Conservation (phyloP, 1,140 invertebrate genomes). For the Hylaeus volcanicus region DNA sequence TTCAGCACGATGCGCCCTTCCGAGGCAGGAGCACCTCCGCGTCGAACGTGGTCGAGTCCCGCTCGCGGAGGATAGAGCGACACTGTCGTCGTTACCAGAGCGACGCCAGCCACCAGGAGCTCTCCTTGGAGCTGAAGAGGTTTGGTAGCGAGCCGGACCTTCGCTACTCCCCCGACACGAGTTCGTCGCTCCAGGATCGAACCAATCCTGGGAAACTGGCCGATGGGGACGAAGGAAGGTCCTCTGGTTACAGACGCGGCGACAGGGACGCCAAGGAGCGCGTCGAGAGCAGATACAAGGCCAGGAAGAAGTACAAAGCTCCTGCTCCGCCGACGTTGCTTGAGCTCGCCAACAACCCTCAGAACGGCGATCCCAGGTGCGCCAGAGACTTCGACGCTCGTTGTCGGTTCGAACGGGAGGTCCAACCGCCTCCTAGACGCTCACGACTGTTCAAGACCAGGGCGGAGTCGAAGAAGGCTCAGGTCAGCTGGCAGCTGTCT, state of each 20-base stretch:
- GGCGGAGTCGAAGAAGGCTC: slow-evolving; percentile 84
- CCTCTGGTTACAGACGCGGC: slow-evolving; percentile 46
- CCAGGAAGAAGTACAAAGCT: slow-evolving; percentile 85
- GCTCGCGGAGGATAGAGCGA: slow-evolving; percentile 52
- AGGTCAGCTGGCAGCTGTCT: slow-evolving; percentile 62
- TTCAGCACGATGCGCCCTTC: slow-evolving; percentile 60
- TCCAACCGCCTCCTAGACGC: slow-evolving; percentile 81
- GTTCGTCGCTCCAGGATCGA: slow-evolving; percentile 31
- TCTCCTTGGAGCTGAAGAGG: slow-evolving; percentile 70
- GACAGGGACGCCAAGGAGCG: slow-evolving; percentile 65
- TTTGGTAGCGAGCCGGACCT: slow-evolving; percentile 89
- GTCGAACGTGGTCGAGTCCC: slow-evolving; percentile 60
- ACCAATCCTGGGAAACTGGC: slow-evolving; percentile 33
- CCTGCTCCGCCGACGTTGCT: slow-evolving; percentile 80
- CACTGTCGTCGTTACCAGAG: slow-evolving; percentile 64
- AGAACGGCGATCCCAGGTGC: slow-evolving; percentile 54
- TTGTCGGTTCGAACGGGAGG: slow-evolving; percentile 57
- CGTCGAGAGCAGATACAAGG: slow-evolving; percentile 74
- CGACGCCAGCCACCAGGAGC: slow-evolving; percentile 37
- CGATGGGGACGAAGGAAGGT: slow-evolving; percentile 47
- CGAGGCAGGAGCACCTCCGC: slow-evolving; percentile 67
- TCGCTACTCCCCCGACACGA: slow-evolving; percentile 67
- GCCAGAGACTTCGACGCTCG: slow-evolving; percentile 57
- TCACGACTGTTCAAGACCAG: slow-evolving; percentile 87
- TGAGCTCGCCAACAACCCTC: slow-evolving; percentile 47